Conservation (phyloP, 2,113 vertebrate genomes). For the Bubo bubo region DNA sequence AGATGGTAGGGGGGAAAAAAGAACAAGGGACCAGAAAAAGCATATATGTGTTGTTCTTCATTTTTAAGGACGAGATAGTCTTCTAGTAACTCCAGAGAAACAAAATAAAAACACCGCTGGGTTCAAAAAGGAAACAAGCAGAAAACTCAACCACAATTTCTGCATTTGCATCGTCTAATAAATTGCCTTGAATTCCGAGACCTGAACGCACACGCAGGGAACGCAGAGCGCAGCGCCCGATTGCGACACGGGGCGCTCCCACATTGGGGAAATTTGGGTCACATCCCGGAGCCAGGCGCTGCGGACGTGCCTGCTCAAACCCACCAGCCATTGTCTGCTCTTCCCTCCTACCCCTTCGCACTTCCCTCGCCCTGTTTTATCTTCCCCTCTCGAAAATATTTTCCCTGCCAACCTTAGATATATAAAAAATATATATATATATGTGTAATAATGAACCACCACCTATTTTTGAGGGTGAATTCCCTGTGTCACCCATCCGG, state of each 20-base stretch:
- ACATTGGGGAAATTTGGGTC: constrained; percentile 17
- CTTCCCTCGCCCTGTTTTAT: not conserved
- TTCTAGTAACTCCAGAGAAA: not conserved
- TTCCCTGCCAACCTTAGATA: not conserved
- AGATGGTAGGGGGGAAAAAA: not conserved
- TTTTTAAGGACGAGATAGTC: not conserved
- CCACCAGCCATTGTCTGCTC: constrained; percentile 25
- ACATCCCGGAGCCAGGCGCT: not conserved
- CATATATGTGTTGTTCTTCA: not conserved
- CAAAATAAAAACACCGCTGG: not conserved
- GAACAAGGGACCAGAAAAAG: not conserved
- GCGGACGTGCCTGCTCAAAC: not conserved
- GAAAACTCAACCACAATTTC: constrained; percentile 1
- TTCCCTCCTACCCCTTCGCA: not conserved
- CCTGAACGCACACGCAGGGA: not conserved
- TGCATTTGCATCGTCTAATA: not conserved
- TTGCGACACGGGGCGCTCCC: not conserved
- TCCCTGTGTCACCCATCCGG: not conserved
- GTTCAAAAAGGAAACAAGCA: not conserved
- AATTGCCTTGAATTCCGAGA: not conserved
- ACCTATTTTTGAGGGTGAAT: not conserved
- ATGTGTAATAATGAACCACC: not conserved
- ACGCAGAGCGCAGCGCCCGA: not conserved
- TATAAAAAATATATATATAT: not conserved
- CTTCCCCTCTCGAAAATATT: not conserved